Conservation (phyloP, 2,113 vertebrate genomes). For the Sphyrna mokarran region DNA sequence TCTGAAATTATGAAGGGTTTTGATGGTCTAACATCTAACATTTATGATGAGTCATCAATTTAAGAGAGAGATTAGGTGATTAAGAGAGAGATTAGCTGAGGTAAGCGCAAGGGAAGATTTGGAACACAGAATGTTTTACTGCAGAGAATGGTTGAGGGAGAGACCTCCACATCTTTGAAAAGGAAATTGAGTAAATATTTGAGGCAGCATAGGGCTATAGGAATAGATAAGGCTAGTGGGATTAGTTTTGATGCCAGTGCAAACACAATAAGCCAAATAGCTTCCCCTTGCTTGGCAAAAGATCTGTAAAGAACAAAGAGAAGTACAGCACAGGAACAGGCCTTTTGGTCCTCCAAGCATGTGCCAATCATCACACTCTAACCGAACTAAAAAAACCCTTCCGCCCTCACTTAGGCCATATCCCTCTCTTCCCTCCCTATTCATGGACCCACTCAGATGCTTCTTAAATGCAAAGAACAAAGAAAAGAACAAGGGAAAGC, state of each 20-base stretch:
- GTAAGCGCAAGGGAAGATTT: not conserved
- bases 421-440: too few species aligned
- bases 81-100: not conserved
- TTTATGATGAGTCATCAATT: not conserved
- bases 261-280: not conserved
- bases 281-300: not conserved
- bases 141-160: not conserved
- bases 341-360: too few species aligned
- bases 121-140: not conserved
- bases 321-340: too few species aligned
- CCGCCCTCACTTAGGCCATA: too few species aligned
- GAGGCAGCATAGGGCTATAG: not conserved
- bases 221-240: not conserved
- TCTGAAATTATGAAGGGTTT: not conserved
- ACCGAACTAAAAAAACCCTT: too few species aligned
- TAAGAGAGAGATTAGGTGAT: not conserved
- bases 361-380: too few species aligned
- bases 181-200: not conserved
- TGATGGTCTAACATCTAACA: not conserved
- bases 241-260: not conserved
- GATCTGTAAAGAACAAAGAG: too few species aligned
- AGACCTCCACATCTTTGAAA: not conserved
- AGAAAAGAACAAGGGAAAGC: too few species aligned
- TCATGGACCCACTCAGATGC: too few species aligned
- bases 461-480: too few species aligned